These are phyloP conservation scores for Asobara japonica DNA, from an alignment of 1,140 invertebrate genomes.

Conservation along the genomic window DNA sequence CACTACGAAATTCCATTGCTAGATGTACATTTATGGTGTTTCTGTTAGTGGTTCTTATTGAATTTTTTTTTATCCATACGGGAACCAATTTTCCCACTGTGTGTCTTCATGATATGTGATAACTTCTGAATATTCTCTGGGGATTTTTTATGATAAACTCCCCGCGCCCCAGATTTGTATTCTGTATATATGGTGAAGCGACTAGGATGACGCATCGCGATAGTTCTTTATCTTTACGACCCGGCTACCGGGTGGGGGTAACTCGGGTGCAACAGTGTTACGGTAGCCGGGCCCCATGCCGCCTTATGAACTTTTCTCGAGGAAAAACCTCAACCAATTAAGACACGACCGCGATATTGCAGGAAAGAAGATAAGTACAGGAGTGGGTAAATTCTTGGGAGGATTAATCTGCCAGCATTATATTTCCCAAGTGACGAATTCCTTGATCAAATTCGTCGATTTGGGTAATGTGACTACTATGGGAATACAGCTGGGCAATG, in stretches of 20 bases:
- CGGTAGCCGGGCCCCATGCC: neutral
- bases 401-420: neutral
- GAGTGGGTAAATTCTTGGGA: neutral
- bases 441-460: no score
- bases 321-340: conserved; percentile 47
- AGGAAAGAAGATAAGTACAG: conserved; percentile 14
- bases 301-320: neutral
- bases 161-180: neutral
- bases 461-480: no score
- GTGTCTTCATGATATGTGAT: neutral
- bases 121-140: neutral
- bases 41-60: no score
- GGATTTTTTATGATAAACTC: neutral
- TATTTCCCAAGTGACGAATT: neutral
- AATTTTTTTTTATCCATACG: no score
- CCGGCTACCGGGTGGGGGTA: neutral
- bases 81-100: neutral
- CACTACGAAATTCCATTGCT: no score
- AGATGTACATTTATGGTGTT: no score
- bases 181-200: conserved; percentile 4
- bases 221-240: conserved; percentile 41
- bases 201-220: conserved; percentile 32
- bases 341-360: conserved; percentile 22
- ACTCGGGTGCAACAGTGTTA: conserved; percentile 9
- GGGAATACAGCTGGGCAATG: no score